phyloP scores from a whole-genome alignment of 2,888 invertebrate species.

The Ectemnius lituratus region DNA sequence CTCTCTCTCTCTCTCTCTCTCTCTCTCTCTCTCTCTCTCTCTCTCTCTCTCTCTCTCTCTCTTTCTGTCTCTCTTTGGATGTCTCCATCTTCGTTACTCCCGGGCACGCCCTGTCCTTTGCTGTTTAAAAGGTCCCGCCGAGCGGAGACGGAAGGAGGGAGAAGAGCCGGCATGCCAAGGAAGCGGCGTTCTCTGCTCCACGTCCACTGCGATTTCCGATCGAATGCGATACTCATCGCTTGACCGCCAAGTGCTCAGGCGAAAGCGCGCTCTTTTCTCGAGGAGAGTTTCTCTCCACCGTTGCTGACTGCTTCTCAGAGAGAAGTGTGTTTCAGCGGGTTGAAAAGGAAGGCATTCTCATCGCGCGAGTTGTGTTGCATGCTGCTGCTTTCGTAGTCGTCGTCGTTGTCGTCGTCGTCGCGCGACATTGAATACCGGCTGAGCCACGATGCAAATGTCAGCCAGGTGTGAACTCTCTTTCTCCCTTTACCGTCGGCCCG shows the following conservation, averaged over 20 bases:
- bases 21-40: not conserved
- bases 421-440: not conserved
- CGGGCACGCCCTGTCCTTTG: not conserved
- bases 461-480: constrained; percentile 2
- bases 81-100: too few species aligned
- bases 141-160: too few species aligned
- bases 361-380: not conserved
- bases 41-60: not conserved
- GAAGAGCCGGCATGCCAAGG: not conserved
- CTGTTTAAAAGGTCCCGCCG: not conserved
- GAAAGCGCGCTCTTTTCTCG: constrained; percentile 1
- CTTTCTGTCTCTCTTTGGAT: too few species aligned
- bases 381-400: too few species aligned
- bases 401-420: constrained; percentile 11
- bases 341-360: not conserved
- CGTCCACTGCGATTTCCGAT: constrained; percentile 6
- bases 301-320: not conserved
- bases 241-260: not conserved
- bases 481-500: constrained; percentile 1
- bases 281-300: not conserved
- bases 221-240: constrained; percentile 4
- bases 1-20: not conserved
- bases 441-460: not conserved
- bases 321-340: too few species aligned
- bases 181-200: not conserved